Evolutionary conservation across 1,140 invertebrate genomes (phyloP).

Genomic region (Teleopsis dalmanni): DNA sequence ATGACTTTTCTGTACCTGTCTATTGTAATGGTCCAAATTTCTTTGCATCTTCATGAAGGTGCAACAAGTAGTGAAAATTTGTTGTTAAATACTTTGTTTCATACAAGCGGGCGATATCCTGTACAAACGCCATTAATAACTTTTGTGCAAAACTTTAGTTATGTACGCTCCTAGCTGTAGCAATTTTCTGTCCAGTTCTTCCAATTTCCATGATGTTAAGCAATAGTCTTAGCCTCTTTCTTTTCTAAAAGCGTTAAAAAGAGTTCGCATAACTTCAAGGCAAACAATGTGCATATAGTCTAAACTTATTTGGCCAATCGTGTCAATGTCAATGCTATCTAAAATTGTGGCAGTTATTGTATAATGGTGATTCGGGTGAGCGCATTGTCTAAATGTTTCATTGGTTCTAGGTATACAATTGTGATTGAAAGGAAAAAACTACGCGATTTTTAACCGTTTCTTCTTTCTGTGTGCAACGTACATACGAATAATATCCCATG

Average conservation of each 20-base stretch:
- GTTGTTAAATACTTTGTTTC: not conserved
- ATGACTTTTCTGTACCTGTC: no score
- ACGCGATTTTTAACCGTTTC: not conserved
- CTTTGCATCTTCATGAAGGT: conserved; percentile 5
- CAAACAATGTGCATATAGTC: conserved; percentile 7
- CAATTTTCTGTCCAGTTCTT: not conserved
- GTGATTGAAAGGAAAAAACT: not conserved
- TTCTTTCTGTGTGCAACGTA: not conserved
- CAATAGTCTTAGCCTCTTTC: not conserved
- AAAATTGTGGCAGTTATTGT: not conserved
- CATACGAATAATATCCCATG: no score
- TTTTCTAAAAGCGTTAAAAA: not conserved
- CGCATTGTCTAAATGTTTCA: not conserved
- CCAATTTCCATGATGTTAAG: conserved; percentile 1
- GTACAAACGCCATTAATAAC: not conserved
- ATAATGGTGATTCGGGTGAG: not conserved
- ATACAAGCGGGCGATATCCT: not conserved
- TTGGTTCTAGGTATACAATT: not conserved
- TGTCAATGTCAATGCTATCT: not conserved
- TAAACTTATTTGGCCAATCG: not conserved
- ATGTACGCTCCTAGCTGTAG: not conserved
- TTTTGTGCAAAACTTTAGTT: not conserved
- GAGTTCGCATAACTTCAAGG: not conserved
- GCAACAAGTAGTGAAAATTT: conserved; percentile 3
- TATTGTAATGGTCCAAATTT: conserved; percentile 7